These are phyloP conservation scores for Limnephilus marmoratus DNA, from an alignment of 2,888 invertebrate species.

Conservation along the genomic window DNA sequence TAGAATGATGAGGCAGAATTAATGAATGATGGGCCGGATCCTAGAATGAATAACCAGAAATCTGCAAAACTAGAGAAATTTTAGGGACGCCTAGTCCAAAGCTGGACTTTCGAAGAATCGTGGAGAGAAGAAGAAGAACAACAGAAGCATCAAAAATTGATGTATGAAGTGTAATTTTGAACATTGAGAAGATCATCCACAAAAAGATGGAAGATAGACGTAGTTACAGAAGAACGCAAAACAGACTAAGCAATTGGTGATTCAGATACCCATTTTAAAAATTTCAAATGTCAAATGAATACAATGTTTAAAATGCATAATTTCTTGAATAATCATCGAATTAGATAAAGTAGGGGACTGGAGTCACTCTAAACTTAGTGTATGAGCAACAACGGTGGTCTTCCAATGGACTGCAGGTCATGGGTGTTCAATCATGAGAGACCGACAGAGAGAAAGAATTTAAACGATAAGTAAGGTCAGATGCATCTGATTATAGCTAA, in stretches of 20 bases:
- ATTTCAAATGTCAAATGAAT: too few relatives aligned
- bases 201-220: background rate
- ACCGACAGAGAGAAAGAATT: background rate
- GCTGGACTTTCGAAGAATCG: too few relatives aligned
- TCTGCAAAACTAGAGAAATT: background rate
- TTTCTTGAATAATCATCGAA: too few relatives aligned
- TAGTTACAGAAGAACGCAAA: too few relatives aligned
- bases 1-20: too few relatives aligned
- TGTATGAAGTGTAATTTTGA: background rate
- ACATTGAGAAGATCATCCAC: background rate
- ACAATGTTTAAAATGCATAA: too few relatives aligned
- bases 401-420: background rate
- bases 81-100: too few relatives aligned
- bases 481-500: background rate
- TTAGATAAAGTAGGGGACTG: background rate
- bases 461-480: background rate
- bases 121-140: too few relatives aligned
- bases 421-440: background rate
- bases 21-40: too few relatives aligned
- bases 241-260: too few relatives aligned
- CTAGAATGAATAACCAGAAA: background rate
- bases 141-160: too few relatives aligned
- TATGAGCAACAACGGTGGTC: background rate
- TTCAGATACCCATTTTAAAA: too few relatives aligned
- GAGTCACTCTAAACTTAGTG: background rate